Evolutionary conservation across 2,113 vertebrate genomes (phyloP), one percentile per base, ranked within the genome.

Genomic region (Lipotes vexillifer): DNA sequence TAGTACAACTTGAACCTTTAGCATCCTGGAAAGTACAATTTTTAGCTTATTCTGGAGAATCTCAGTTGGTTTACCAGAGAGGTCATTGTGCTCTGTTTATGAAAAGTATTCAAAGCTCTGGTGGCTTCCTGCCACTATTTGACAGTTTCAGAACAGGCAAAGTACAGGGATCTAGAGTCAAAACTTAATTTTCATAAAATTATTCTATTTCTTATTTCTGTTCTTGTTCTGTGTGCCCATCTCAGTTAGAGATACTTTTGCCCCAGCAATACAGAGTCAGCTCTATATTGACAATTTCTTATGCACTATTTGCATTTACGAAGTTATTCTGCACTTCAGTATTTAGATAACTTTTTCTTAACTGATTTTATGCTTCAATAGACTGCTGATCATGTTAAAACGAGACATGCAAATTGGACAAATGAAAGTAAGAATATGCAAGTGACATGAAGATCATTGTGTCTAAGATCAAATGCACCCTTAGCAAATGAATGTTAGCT

Each of bases 41-140:
- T 96, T 94, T 94, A 93, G 80, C 78, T 98, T 96, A 94, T 97
- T 97, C 84, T 97, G 96, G 96, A 96, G 96, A 92, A 95, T 92
- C 59, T 61, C 57, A 89, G 27, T 83, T 69, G 27, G 61, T 92
- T 96, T 65, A 95, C 44, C 66, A 91, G 49, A 91, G 63, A 96
- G 90, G 94, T 96, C 93, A 96, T 71, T 90, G 83, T 92, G 41
- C 31, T 94, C 93, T 96, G 88, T 93, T 98, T 94, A 81, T 84
- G 74, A 75, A 80, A 95, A 86, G n/a, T 31, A 95, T 94, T 96
- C 94, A 88, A 96, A 80, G 87, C 63, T 83, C 74, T n/a, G 8
- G 55, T 93, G 96, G 77, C 81, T 88, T 92, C 44, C 77, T 94
- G 74, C 85, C 84, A 85, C 57, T 75, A 66, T 92, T 52, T 89